Percentiles rank a stretch among this genome's conserved stretches.
These are phyloP conservation scores for Typhlichthys subterraneus DNA, from an alignment of 2,797 vertebrate genomes.

Conservation along the genomic window DNA sequence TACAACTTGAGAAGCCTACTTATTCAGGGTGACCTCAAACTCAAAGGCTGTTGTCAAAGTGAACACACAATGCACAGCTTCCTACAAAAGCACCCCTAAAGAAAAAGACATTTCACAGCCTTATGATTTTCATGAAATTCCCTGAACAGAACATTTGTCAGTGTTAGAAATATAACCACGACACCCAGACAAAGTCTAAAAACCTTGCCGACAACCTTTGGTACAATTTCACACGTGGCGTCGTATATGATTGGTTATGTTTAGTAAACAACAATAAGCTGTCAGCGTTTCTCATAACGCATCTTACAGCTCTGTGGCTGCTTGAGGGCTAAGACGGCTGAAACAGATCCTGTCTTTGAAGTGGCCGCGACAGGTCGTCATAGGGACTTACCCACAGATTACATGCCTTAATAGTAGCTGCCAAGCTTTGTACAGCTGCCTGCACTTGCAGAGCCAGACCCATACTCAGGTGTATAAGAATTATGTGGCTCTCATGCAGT, in stretches of 20 bases:
- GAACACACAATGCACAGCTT: slow-evolving; percentile 13
- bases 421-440: slow-evolving; percentile 61
- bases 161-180: too few relatives aligned
- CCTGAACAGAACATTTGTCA: too few relatives aligned
- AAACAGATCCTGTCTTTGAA: slow-evolving; percentile 53
- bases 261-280: too few relatives aligned
- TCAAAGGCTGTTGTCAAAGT: slow-evolving; percentile 20
- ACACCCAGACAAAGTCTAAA: too few relatives aligned
- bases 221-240: too few relatives aligned
- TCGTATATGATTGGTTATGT: too few relatives aligned
- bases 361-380: slow-evolving; percentile 35
- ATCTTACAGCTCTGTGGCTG: not conserved
- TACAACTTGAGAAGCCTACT: slow-evolving; percentile 42
- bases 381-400: slow-evolving; percentile 43
- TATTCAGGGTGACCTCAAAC: slow-evolving; percentile 35
- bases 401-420: slow-evolving; percentile 42
- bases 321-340: slow-evolving; percentile 3
- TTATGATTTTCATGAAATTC: too few relatives aligned
- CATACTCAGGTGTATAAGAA: slow-evolving; percentile 51
- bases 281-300: too few relatives aligned
- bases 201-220: too few relatives aligned
- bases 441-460: slow-evolving; percentile 49
- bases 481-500: slow-evolving; percentile 32
- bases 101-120: not conserved
- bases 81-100: not conserved